phyloP scores from a whole-genome alignment of 2,888 invertebrate genomes.

The Nephrotoma guestfalica region DNA sequence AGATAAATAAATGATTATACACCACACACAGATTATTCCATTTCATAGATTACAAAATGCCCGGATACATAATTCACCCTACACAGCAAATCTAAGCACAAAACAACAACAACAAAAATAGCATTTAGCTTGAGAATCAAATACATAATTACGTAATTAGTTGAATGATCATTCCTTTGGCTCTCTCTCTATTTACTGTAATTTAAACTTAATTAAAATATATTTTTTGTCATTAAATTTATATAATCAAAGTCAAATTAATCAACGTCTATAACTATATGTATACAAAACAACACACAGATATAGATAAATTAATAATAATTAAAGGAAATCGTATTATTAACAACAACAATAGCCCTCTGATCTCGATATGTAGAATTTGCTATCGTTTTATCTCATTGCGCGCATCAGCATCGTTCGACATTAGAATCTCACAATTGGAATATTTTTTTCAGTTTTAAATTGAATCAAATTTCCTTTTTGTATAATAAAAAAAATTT shows the following conservation, averaged over 20 bases:
- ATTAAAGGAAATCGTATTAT: background rate
- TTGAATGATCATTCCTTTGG: background rate
- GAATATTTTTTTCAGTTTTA: background rate
- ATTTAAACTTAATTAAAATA: background rate
- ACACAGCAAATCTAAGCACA: background rate
- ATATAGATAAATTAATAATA: background rate
- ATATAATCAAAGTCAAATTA: background rate
- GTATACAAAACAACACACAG: background rate
- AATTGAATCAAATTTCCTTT: background rate
- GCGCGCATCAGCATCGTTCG: background rate
- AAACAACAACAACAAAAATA: background rate
- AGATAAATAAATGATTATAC: background rate
- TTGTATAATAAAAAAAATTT: background rate
- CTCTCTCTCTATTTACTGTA: background rate
- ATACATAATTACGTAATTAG: background rate
- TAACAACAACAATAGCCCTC: background rate
- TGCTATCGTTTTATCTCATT: background rate
- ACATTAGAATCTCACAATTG: background rate
- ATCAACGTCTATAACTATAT: background rate
- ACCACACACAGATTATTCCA: background rate
- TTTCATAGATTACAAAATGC: background rate
- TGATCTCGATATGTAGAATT: background rate
- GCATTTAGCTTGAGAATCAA: background rate
- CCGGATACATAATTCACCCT: background rate
- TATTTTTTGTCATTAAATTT: background rate